Percentiles rank a stretch among this genome's conserved stretches.
These are phyloP conservation scores for Apostichopus japonicus DNA, from an alignment of 35 echinoderm and acorn worm species.

Conservation along the genomic window DNA sequence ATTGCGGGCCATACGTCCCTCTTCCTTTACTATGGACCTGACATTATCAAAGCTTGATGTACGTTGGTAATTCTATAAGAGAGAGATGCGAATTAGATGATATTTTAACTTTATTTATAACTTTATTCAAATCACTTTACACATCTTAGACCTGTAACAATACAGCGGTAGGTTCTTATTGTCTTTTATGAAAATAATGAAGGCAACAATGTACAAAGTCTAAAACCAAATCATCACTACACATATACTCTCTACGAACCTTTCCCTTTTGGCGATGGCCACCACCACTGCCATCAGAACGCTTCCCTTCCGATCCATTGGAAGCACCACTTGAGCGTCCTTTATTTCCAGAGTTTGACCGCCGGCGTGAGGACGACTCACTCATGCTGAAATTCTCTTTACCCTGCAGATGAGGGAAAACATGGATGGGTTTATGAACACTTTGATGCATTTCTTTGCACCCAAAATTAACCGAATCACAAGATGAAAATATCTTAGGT, in stretches of 20 bases:
- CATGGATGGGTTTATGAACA: not conserved
- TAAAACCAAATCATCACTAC: too few species aligned
- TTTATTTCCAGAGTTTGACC: slow-evolving; percentile 35
- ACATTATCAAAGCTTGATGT: slow-evolving; percentile 88
- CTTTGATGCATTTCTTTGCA: too few species aligned
- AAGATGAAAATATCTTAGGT: too few species aligned
- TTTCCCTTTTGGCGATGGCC: slow-evolving; percentile 24
- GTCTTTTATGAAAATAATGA: not conserved
- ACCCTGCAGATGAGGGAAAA: not conserved
- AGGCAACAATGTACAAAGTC: too few species aligned
- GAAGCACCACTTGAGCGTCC: slow-evolving; percentile 1
- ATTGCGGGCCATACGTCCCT: slow-evolving; percentile 94
- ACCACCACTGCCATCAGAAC: not conserved
- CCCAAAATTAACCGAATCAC: too few species aligned
- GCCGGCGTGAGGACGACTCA: slow-evolving; percentile 15
- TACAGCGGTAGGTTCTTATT: not conserved
- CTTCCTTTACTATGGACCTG: slow-evolving; percentile 84
- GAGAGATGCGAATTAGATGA: not conserved
- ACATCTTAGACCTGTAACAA: not conserved
- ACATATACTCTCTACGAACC: not conserved
- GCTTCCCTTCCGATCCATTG: slow-evolving; percentile 12
- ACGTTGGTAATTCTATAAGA: slow-evolving; percentile 67
- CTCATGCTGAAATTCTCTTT: not conserved
- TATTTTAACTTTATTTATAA: not conserved
- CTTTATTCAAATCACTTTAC: not conserved